Percentiles rank a stretch among this genome's conserved stretches.
Conservation (phyloP, 2,888 invertebrate genomes). For the Cosmia pyralina region DNA sequence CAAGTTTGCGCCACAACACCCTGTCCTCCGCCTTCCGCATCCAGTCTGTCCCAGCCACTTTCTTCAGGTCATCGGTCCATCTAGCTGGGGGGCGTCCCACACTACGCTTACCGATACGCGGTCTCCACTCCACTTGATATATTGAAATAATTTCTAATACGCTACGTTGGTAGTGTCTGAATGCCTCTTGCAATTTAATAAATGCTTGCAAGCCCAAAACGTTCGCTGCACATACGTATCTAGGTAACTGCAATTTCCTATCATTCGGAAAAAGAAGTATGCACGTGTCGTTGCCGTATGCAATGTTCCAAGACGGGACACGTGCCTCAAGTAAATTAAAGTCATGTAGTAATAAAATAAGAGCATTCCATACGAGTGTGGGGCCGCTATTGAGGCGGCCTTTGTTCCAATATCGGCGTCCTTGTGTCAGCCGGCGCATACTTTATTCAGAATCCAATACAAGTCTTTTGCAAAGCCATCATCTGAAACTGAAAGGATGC, state of each 20-base stretch:
- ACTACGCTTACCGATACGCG: too few species aligned
- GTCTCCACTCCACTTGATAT: too few species aligned
- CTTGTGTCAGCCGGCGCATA: slow-evolving; percentile 47
- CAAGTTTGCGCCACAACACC: too few species aligned
- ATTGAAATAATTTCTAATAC: too few species aligned
- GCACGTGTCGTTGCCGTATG: slow-evolving; percentile 30
- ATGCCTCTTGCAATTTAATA: background rate
- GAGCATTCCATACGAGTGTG: slow-evolving; percentile 11
- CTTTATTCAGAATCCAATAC: slow-evolving; percentile 56
- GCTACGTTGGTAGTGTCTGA: background rate
- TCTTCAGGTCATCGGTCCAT: too few species aligned
- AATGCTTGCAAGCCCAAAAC: background rate
- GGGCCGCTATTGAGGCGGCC: slow-evolving; percentile 13
- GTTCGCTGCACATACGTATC: background rate
- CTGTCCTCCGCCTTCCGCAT: too few species aligned
- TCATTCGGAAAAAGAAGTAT: slow-evolving; percentile 3
- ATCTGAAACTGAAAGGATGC: slow-evolving; percentile 6
- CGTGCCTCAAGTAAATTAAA: slow-evolving; percentile 47
- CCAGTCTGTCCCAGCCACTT: too few species aligned
- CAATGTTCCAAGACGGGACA: slow-evolving; percentile 24
- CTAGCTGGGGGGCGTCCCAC: too few species aligned
- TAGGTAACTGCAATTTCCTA: slow-evolving; percentile 11
- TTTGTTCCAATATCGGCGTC: slow-evolving; percentile 44
- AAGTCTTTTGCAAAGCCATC: slow-evolving; percentile 23
- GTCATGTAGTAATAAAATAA: slow-evolving; percentile 36